Evolutionary conservation across 1,140 invertebrate genomes (phyloP).

Genomic region (Nebria ingens): DNA sequence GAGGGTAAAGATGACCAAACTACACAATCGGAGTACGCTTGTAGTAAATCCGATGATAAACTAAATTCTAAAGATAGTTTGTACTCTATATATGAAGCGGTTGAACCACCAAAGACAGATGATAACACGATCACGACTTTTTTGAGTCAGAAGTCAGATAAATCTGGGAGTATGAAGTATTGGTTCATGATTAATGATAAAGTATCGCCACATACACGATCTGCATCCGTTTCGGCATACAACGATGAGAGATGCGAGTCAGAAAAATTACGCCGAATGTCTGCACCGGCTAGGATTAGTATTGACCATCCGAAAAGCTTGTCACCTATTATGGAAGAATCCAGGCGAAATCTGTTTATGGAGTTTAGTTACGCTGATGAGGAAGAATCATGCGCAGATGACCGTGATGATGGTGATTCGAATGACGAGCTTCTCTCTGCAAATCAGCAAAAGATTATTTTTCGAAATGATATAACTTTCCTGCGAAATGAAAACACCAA

Average conservation of each 20-base stretch:
- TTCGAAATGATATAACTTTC: not conserved
- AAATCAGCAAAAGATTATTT: too few relatives aligned
- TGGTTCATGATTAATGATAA: not conserved
- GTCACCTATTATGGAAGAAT: not conserved
- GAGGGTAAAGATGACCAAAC: not conserved
- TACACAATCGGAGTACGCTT: too few relatives aligned
- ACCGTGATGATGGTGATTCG: not conserved
- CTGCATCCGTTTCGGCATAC: not conserved
- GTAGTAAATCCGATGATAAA: too few relatives aligned
- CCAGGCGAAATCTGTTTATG: not conserved
- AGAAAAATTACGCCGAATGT: not conserved
- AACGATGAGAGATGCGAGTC: not conserved
- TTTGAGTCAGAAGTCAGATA: not conserved
- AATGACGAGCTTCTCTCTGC: too few relatives aligned
- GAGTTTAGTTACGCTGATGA: not conserved
- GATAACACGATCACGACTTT: not conserved
- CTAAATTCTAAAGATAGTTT: too few relatives aligned
- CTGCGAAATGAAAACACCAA: not conserved
- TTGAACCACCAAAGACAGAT: not conserved
- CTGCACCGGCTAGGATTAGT: not conserved
- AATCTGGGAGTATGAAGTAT: not conserved
- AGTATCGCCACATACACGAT: not conserved
- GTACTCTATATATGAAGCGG: too few relatives aligned
- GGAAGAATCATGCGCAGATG: not conserved
- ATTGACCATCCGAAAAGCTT: not conserved